Conservation (phyloP, 2,888 invertebrate genomes). For the Petrolisthes cinctipes region DNA sequence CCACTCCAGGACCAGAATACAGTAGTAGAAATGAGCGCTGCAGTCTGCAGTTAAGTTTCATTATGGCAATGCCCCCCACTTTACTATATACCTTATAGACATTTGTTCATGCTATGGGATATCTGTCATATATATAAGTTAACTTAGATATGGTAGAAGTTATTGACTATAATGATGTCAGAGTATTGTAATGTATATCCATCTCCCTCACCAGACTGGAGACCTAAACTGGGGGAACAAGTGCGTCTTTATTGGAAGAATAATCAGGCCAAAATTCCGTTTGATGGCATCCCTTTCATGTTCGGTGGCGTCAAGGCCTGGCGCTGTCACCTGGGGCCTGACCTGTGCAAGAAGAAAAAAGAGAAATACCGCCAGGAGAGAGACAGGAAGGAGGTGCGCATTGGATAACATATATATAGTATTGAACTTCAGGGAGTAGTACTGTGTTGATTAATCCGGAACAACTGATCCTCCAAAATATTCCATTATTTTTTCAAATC, state of each 20-base stretch:
- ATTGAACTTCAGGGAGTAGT: not conserved
- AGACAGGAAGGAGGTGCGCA: conserved; percentile 9
- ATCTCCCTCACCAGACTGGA: not conserved
- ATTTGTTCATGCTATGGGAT: too few relatives aligned
- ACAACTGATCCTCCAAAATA: too few relatives aligned
- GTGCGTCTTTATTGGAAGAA: conserved; percentile 17
- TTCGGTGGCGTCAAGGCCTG: conserved; percentile 26
- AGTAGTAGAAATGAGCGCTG: too few relatives aligned
- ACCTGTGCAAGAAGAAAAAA: conserved; percentile 17
- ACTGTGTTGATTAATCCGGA: too few relatives aligned
- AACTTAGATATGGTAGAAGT: too few relatives aligned
- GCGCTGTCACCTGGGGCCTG: conserved; percentile 28
- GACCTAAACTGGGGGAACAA: conserved; percentile 5
- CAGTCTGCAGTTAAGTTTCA: too few relatives aligned
- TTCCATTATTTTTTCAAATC: too few relatives aligned
- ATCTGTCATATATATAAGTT: too few relatives aligned
- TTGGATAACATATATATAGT: not conserved
- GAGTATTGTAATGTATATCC: too few relatives aligned
- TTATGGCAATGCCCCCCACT: not conserved
- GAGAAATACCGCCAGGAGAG: conserved; percentile 19
- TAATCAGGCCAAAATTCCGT: conserved; percentile 26
- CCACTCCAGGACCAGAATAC: too few relatives aligned
- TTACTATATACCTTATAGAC: too few relatives aligned
- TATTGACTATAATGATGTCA: too few relatives aligned
- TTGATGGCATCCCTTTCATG: conserved; percentile 27